These are phyloP conservation scores for Chaitophorus viminalis DNA, from an alignment of 2,888 invertebrate genomes.

Conservation along the genomic window DNA sequence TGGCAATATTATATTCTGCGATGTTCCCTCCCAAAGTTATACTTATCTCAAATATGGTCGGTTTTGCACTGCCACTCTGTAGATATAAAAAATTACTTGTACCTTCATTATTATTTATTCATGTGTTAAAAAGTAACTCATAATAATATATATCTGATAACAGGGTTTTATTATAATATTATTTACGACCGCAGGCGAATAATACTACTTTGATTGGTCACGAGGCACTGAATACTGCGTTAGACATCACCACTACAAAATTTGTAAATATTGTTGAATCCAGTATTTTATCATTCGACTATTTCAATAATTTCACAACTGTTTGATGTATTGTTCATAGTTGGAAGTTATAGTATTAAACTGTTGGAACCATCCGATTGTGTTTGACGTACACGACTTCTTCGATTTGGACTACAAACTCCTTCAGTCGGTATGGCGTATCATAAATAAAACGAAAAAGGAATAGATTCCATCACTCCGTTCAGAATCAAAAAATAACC, in stretches of 20 bases:
- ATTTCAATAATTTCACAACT: background rate
- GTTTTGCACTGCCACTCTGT: too few species aligned
- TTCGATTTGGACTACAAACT: constrained; percentile 63
- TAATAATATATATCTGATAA: too few species aligned
- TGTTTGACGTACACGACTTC: constrained; percentile 62
- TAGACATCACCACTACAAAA: background rate
- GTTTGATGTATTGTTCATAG: constrained; percentile 43
- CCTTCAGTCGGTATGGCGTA: constrained; percentile 60
- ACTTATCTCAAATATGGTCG: too few species aligned
- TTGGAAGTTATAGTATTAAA: constrained; percentile 61
- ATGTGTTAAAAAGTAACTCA: too few species aligned
- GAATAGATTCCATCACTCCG: too few species aligned
- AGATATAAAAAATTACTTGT: too few species aligned
- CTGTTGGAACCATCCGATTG: constrained; percentile 62
- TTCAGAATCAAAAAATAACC: too few species aligned
- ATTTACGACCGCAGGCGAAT: background rate
- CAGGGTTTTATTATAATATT: too few species aligned
- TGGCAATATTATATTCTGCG: too few species aligned
- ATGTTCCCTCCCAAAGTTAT: too few species aligned
- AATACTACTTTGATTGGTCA: constrained; percentile 32
- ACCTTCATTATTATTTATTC: too few species aligned
- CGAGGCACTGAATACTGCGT: background rate
- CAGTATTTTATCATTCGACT: background rate
- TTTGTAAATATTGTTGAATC: background rate
- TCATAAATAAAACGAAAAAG: too few species aligned